Evolutionary conservation across 2,113 vertebrate genomes (phyloP), one percentile per base, ranked within the genome.

Genomic region (Psittacula cyanocephala): DNA sequence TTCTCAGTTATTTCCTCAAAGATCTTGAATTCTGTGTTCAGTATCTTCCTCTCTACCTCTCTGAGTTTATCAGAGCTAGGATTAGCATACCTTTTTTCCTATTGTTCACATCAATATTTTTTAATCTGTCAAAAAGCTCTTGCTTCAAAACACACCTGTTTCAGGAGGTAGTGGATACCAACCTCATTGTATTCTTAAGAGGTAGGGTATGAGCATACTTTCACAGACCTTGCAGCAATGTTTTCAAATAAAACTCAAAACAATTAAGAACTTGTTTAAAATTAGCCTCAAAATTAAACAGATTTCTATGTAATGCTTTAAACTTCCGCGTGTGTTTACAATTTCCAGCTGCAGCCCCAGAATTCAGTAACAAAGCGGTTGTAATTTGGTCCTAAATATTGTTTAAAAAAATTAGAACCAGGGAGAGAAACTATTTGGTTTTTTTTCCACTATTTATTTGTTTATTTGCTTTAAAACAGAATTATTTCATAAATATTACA

Each of bases 1-100:
- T 90, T 94, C 81, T 93, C 96, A 91, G 91, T 94, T 95, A 81
- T 81, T 71, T 29, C 47, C 37, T 81, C 43, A 60, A 59, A 19
- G 62, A 80, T 82, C 37, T 76, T 80, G n/a, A 84, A 77, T 91
- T 91, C 33, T 71, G 33, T 60, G 29, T 44, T 57, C 50, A 41
- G 14, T 43, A 80, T 31, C 12, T 78, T 79, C 50, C 27, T 65
- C 43, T 64, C 9, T 77, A 46, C 4, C 5, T n/a, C 75, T 64
- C 53, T 76, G 37, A 77, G 12, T 91, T 78, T 75, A 90, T 68
- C 28, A 43, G 72, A 76, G 13, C 2, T 50, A 72, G 24, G 37
- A 71, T 47, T 69, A 83, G 4, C 5, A 52, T 11, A 37, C 41
- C 10, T 2, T 1, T 62, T 6, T 82, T 91, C 78, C 65, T 20